Conservation (phyloP, 2,888 invertebrate genomes). For the Desoria tigrina region DNA sequence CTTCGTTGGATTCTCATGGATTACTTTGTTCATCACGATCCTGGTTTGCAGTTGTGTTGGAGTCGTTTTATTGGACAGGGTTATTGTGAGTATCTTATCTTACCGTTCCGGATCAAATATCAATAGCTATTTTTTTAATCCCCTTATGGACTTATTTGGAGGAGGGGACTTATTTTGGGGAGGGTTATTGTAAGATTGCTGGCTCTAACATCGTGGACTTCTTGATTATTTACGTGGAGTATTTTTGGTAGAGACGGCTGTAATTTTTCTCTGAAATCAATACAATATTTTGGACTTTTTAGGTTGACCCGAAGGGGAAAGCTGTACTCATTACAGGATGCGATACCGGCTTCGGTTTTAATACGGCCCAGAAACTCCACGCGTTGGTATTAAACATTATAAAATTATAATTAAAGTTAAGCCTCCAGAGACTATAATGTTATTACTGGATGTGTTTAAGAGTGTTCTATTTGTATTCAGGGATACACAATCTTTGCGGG, state of each 20-base stretch:
- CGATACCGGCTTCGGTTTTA: slow-evolving; percentile 73
- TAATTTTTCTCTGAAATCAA: no score
- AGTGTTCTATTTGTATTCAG: slow-evolving; percentile 51
- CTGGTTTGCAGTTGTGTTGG: slow-evolving; percentile 16
- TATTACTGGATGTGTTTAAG: background rate
- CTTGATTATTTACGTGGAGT: no score
- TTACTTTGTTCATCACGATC: slow-evolving; percentile 22
- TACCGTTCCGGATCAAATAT: background rate
- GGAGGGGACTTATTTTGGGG: no score
- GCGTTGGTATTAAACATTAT: slow-evolving; percentile 61
- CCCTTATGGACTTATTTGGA: no score
- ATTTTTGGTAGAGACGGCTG: no score
- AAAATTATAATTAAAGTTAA: no score
- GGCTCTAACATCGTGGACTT: no score
- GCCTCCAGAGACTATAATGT: no score
- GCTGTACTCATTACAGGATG: slow-evolving; percentile 83
- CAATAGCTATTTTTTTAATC: no score
- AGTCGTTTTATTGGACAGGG: slow-evolving; percentile 24
- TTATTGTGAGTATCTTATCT: slow-evolving; percentile 18
- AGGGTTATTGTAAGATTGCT: no score
- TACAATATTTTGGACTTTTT: slow-evolving; percentile 36
- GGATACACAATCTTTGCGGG: slow-evolving; percentile 89
- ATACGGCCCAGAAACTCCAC: slow-evolving; percentile 75
- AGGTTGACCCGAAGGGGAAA: slow-evolving; percentile 81
- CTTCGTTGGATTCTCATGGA: slow-evolving; percentile 27